A percentile compares a stretch with the other conserved stretches of the same genome.
These are phyloP conservation scores for Odontophorus gujanensis DNA, from an alignment of 2,113 vertebrate species.

Conservation along the genomic window DNA sequence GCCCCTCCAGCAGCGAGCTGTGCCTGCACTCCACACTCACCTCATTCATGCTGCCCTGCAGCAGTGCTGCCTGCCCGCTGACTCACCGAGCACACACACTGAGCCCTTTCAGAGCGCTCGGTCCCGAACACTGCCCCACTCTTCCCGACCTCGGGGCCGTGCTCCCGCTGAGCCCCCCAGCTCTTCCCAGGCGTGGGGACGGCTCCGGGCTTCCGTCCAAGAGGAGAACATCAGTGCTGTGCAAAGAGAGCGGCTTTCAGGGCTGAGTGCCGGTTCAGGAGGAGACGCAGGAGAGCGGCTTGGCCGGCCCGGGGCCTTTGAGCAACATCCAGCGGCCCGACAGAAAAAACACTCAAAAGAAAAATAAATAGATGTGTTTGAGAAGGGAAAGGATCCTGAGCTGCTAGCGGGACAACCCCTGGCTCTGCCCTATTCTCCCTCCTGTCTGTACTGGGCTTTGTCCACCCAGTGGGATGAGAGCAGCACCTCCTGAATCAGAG, in stretches of 20 bases:
- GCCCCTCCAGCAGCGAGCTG: neutral
- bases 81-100: constrained; percentile 72
- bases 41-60: constrained; percentile 7
- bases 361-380: constrained; percentile 28
- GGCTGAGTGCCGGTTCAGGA: neutral
- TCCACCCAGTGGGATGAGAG: constrained; percentile 15
- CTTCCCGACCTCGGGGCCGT: constrained; percentile 20
- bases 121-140: constrained; percentile 74
- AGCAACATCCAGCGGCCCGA: neutral
- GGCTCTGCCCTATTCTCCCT: constrained; percentile 32
- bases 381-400: neutral
- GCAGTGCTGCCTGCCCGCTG: neutral
- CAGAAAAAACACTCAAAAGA: neutral
- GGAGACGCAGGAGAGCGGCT: neutral
- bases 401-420: neutral
- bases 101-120: constrained; percentile 73
- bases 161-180: neutral
- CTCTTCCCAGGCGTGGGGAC: neutral
- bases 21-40: neutral
- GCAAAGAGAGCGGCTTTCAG: constrained; percentile 63
- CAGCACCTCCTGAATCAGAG: neutral
- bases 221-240: neutral
- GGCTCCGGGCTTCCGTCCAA: constrained; percentile 47
- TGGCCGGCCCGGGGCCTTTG: neutral
- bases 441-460: neutral